phyloP scores from a whole-genome alignment of 2,888 invertebrate genomes.

The Stenoptilia bipunctidactyla region DNA sequence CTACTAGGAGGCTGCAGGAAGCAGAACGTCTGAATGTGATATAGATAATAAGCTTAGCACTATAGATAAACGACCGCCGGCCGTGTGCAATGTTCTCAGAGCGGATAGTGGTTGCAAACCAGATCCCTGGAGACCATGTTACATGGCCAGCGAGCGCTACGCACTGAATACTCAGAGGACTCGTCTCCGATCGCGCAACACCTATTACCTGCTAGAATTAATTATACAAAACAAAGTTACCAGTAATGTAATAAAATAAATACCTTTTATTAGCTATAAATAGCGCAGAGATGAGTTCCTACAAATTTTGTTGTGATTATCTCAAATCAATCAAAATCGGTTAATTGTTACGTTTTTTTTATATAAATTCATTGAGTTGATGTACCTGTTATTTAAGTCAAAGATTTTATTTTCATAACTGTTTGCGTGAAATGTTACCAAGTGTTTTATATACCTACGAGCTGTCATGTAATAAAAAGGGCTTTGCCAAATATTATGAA shows the following conservation, averaged over 20 bases:
- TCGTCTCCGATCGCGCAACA: not conserved
- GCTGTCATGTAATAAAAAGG: constrained; percentile 39
- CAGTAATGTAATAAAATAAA: not conserved
- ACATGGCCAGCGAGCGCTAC: constrained; percentile 36
- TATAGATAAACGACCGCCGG: constrained; percentile 33
- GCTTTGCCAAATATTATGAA: constrained; percentile 35
- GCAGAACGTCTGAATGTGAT: constrained; percentile 65
- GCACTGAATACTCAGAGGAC: constrained; percentile 51
- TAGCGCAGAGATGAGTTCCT: not conserved
- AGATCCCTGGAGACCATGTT: constrained; percentile 30
- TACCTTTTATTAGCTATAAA: not conserved
- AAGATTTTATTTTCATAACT: constrained; percentile 19
- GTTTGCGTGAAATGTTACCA: constrained; percentile 29
- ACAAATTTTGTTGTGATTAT: constrained; percentile 35
- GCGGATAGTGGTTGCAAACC: constrained; percentile 37
- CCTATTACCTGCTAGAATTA: constrained; percentile 6
- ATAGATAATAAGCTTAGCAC: constrained; percentile 66
- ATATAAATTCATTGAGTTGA: constrained; percentile 54
- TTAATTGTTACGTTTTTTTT: constrained; percentile 44
- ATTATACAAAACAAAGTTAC: not conserved
- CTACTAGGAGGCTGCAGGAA: constrained; percentile 68
- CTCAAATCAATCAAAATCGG: constrained; percentile 26
- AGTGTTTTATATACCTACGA: constrained; percentile 31
- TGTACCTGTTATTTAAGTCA: constrained; percentile 64
- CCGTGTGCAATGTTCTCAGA: constrained; percentile 34